These are phyloP conservation scores for Tenthredo mesomela DNA, from an alignment of 2,888 invertebrate species.

Conservation along the genomic window DNA sequence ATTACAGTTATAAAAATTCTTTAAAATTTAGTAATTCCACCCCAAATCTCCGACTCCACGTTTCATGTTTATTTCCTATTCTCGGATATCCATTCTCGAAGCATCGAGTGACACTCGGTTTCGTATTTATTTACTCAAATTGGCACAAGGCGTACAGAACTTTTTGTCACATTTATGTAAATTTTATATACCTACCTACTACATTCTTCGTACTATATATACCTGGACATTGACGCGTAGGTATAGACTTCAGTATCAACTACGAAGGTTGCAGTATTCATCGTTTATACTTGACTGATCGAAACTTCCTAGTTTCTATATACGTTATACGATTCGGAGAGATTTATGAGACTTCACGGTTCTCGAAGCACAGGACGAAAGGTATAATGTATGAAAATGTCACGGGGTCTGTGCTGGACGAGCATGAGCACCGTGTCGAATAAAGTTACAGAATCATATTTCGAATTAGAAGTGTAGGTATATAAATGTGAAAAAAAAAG, in stretches of 20 bases:
- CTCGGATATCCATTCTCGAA: background rate
- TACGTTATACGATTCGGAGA: background rate
- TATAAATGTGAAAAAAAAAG: background rate
- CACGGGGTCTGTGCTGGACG: background rate
- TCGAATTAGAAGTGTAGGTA: background rate
- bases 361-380: background rate
- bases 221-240: background rate
- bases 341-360: conserved; percentile 7
- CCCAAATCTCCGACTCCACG: background rate
- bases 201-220: background rate
- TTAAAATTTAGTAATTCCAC: background rate
- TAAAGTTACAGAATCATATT: background rate
- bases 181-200: background rate
- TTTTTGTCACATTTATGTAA: background rate
- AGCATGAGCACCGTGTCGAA: background rate
- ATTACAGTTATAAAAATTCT: background rate
- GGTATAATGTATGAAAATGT: conserved; percentile 21
- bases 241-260: background rate
- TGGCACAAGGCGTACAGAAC: background rate
- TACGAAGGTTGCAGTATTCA: background rate
- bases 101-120: conserved; percentile 15
- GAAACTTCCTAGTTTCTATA: conserved; percentile 19
- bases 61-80: conserved; percentile 2
- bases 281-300: conserved; percentile 4
- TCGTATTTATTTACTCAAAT: background rate